Evolutionary conservation across 2,113 vertebrate species (phyloP).

Genomic region (Sebastes schlegelii): DNA sequence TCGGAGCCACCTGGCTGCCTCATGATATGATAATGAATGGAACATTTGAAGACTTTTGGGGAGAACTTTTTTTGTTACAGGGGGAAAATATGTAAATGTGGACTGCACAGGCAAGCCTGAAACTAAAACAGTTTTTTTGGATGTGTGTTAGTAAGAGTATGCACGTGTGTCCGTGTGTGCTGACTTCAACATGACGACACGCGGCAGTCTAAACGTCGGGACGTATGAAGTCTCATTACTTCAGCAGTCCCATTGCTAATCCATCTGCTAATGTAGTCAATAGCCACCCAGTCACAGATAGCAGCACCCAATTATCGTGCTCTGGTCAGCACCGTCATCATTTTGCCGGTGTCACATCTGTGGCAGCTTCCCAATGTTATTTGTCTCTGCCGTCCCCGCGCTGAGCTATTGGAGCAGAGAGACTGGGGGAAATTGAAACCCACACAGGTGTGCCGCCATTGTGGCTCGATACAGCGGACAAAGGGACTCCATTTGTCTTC

Average conservation of each 20-base stretch:
- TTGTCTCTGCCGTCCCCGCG: conserved; percentile 38
- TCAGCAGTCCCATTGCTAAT: conserved; percentile 31
- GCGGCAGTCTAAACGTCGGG: background rate
- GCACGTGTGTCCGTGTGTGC: background rate
- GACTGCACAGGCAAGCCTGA: background rate
- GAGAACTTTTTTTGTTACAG: background rate
- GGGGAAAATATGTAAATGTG: background rate
- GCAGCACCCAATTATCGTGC: conserved; percentile 59
- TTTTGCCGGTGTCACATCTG: conserved; percentile 52
- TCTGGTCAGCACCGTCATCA: conserved; percentile 53
- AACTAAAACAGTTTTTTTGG: background rate
- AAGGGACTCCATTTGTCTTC: conserved; percentile 44
- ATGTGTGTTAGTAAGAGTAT: background rate
- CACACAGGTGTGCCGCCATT: conserved; percentile 45
- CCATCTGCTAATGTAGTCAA: conserved; percentile 64
- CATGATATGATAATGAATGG: background rate
- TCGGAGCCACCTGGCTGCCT: background rate
- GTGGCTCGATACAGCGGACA: conserved; percentile 35
- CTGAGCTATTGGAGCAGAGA: conserved; percentile 42
- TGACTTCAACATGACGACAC: background rate
- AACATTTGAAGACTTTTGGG: background rate
- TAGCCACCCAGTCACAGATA: conserved; percentile 46
- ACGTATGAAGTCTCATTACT: conserved; percentile 3
- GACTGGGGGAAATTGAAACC: conserved; percentile 45
- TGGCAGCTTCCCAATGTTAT: conserved; percentile 53